phyloP scores from a whole-genome alignment of 2,797 vertebrate species.

The Sebastes jordani region DNA sequence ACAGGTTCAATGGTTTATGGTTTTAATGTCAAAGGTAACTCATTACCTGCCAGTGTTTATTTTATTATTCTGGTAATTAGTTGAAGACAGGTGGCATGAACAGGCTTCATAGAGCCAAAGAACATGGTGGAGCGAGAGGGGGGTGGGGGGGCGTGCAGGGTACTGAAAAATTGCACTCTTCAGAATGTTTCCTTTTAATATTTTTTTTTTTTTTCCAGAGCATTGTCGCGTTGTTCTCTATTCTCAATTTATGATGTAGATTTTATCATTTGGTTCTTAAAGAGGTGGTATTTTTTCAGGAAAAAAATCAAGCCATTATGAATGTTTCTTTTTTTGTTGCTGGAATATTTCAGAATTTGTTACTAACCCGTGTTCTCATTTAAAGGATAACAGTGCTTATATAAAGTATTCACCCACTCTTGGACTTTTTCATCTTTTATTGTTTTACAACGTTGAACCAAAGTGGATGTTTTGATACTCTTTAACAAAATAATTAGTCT shows the following conservation, averaged over 20 bases:
- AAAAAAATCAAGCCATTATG: slow-evolving; percentile 81
- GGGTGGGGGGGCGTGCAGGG: slow-evolving; percentile 43
- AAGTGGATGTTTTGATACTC: slow-evolving; percentile 4
- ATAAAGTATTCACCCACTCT: slow-evolving; percentile 45
- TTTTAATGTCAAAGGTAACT: slow-evolving; percentile 42
- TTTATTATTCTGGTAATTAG: slow-evolving; percentile 41
- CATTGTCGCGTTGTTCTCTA: slow-evolving; percentile 45
- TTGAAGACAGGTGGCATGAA: slow-evolving; percentile 34
- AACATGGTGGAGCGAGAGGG: slow-evolving; percentile 61
- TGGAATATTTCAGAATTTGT: slow-evolving; percentile 64
- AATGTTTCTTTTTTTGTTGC: slow-evolving; percentile 75
- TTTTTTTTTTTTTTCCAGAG: slow-evolving; percentile 39
- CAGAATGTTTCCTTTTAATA: slow-evolving; percentile 76
- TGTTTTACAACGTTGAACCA: slow-evolving; percentile 27
- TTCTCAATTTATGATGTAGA: slow-evolving; percentile 66
- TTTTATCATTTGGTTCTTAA: slow-evolving; percentile 80
- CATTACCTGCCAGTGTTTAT: slow-evolving; percentile 30
- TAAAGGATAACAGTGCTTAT: slow-evolving; percentile 39
- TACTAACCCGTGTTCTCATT: slow-evolving; percentile 46
- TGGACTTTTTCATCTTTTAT: slow-evolving; percentile 35
- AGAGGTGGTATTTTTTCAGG: slow-evolving; percentile 84
- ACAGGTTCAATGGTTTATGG: slow-evolving; percentile 35
- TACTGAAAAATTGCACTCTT: slow-evolving; percentile 83
- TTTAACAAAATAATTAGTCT: neutral
- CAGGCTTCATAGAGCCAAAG: slow-evolving; percentile 79